phyloP scores from a whole-genome alignment of 1,140 invertebrate species.

The Pogonognathellus flavescens region DNA sequence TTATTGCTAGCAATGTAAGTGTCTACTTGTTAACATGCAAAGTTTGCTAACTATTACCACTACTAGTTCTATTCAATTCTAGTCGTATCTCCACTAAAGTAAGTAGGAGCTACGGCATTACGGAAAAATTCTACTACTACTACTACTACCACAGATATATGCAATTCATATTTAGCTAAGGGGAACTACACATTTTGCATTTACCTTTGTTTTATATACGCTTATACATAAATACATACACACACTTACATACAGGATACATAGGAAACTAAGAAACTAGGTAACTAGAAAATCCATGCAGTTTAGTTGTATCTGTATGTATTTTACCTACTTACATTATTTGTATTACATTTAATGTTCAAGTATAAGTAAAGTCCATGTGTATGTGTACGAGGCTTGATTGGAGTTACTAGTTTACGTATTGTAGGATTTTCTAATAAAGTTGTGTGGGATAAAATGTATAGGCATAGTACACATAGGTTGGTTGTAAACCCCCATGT shows the following conservation, averaged over 20 bases:
- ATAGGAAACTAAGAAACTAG: conserved; percentile 18
- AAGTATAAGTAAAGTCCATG: not conserved
- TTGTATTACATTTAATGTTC: too few species aligned
- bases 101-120: not conserved
- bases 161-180: conserved; percentile 21
- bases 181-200: not conserved
- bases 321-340: too few species aligned
- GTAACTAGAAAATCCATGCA: conserved; percentile 22
- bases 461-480: conserved; percentile 1
- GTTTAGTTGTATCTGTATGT: too few species aligned
- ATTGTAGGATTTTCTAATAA: too few species aligned
- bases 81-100: too few species aligned
- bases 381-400: not conserved
- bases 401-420: not conserved
- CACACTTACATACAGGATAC: not conserved
- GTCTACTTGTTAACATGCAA: conserved; percentile 37
- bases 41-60: conserved; percentile 14
- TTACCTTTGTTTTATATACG: not conserved
- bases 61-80: not conserved
- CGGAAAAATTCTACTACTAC: not conserved
- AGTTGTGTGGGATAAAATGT: too few species aligned
- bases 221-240: not conserved
- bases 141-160: not conserved
- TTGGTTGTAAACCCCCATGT: too few species aligned
- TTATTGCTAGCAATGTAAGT: conserved; percentile 18